phyloP scores from a whole-genome alignment of 2,888 invertebrate genomes.

The Yponomeuta sedellus region DNA sequence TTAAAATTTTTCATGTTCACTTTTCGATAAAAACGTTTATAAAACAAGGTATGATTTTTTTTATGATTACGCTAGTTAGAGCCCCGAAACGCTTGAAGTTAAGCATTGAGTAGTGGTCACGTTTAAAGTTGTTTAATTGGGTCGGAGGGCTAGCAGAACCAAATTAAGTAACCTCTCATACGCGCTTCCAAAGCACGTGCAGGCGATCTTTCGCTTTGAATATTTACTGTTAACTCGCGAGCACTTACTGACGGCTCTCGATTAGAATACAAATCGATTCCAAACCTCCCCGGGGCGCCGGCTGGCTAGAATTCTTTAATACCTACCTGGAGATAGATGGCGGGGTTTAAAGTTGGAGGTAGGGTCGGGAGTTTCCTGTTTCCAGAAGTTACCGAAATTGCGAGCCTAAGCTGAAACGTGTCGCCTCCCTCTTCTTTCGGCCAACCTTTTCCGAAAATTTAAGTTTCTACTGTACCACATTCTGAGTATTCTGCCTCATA shows the following conservation, averaged over 20 bases:
- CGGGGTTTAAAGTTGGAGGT: neutral
- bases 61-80: neutral
- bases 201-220: slow-evolving; percentile 39
- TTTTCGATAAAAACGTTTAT: no score
- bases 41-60: no score
- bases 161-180: slow-evolving; percentile 57
- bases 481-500: no score
- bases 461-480: no score
- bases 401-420: no score
- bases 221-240: slow-evolving; percentile 43
- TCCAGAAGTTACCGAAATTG: neutral
- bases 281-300: neutral
- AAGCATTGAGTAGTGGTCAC: no score
- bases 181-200: slow-evolving; percentile 46
- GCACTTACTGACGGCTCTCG: slow-evolving; percentile 16
- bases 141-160: slow-evolving; percentile 13
- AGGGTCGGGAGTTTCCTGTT: neutral
- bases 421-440: no score
- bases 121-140: no score
- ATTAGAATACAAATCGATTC: slow-evolving; percentile 14
- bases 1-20: no score
- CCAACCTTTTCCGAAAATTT: no score
- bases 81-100: no score
- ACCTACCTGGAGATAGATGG: neutral
- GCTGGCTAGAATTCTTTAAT: slow-evolving; percentile 3